phyloP scores from a whole-genome alignment of 2,113 vertebrate species.

The Odontophorus gujanensis region DNA sequence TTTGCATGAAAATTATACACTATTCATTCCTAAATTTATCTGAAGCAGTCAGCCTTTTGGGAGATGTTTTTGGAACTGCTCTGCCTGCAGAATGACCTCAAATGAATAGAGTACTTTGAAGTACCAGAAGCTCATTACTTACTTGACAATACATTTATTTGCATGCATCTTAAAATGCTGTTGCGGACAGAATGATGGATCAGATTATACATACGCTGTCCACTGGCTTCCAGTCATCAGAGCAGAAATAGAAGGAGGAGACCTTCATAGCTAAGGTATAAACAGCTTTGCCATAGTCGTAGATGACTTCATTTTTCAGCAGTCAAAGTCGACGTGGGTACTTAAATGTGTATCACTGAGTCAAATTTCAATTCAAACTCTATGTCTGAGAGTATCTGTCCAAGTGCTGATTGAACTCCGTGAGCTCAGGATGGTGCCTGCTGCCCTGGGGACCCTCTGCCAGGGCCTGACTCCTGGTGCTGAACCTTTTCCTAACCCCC shows the following conservation, averaged over 20 bases:
- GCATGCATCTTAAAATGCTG: background rate
- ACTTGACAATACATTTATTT: background rate
- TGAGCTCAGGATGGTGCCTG: background rate
- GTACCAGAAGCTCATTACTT: background rate
- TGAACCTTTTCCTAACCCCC: background rate
- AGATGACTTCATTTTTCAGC: background rate
- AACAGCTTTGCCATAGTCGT: background rate
- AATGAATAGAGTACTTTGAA: background rate
- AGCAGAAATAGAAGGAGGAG: background rate
- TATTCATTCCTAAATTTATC: slow-evolving; percentile 28
- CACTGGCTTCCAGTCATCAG: background rate
- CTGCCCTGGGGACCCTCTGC: background rate
- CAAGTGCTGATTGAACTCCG: background rate
- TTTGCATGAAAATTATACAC: slow-evolving; percentile 6
- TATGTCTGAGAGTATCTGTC: background rate
- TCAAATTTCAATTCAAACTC: background rate
- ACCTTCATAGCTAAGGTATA: background rate
- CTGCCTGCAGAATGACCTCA: background rate
- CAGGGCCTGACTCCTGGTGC: background rate
- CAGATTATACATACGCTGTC: background rate
- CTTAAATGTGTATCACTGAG: background rate
- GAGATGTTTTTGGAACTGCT: slow-evolving; percentile 18
- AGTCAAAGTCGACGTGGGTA: background rate
- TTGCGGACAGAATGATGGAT: background rate
- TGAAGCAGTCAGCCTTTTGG: slow-evolving; percentile 33